Base-by-base conservation (phyloP, 2,113 vertebrate genomes). In the Amblyopsis rosae region DNA sequence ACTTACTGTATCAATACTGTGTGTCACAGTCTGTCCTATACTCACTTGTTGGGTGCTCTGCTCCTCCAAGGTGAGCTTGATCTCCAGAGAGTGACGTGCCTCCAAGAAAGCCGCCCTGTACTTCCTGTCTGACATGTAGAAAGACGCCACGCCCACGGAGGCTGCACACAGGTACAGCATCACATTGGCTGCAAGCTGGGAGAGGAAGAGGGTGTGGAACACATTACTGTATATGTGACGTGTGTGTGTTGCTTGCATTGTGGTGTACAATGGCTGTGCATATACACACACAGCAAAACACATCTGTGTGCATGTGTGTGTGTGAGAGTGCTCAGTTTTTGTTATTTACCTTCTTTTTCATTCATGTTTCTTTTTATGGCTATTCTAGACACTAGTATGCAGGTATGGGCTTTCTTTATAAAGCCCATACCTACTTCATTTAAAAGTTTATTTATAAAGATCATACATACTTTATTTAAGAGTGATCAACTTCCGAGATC, bases 31-130 rank as follows among this genome's bases (percentile, higher is more conserved):
- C 54, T 63, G 10, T 50, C 49, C 41, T 15, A 12, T 17, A 13
- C 75, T 69, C 66, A 96, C 97, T 95, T 98, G 96, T 84, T 98
- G 95, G 75, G 96, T 95, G 73, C 96, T 95, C 87, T 98, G 96
- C 46, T 98, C 97, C 82, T 98, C 95, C 75, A 98, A 88, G 54
- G 96, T 97, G 83, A 98, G 91, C 90, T 96, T 98, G 82, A 98
- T 95, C 86, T 98, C 95, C 6, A 98, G 93, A 0, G 97, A 98
- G 83, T 98, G 97, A 53, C 96, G 95, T 0, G 97, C 96, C 82
- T 98, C 97, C 16, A 96, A 82, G 87, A 98, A 98, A 50, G 97
- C 97, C 32, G 94, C 96, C 68, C 97, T 94, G 92, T 98, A 96
- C 79, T 96, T 97, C 66, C 95, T 94, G 86, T 98, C 97, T 0